Evolutionary conservation across 2,888 invertebrate species (phyloP), one percentile per base, ranked within the genome.

Genomic region (Drosophila setosimentum): DNA sequence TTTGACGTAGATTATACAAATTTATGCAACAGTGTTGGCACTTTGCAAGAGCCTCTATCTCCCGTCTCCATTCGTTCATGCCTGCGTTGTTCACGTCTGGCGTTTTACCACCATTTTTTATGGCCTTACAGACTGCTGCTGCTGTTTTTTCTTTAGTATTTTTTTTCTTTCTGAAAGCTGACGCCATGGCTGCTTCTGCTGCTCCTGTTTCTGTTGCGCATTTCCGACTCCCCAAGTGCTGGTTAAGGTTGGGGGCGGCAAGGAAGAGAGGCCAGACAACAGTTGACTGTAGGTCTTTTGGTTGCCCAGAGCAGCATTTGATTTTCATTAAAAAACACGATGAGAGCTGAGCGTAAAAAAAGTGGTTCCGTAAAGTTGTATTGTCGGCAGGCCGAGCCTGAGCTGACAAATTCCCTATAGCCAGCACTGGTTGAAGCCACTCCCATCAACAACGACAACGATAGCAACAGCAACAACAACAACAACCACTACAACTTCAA

Each of bases 1-100:
- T 70, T 73, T 74, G 74, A 55, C 60, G 68, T 64, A 78, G 85
- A 89, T 85, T 85, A 89, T 85, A 89, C 87, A 85, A 89, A 85
- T 85, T 87, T 85, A 89, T 89, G 85, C 85, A 85, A 73, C 85
- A 87, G 63, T 73, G 84, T 80, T 87, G 87, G 75, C 77, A 84
- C 80, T 89, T 82, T 71, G 68, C 71, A 60, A 58, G 54, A 50
- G 2, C 51, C 61, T 35, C 29, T 55, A 16, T 7, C 63, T 27
- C 18, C 48, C 33, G 30, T 27, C 50, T 33, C 11, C 61, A 55
- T 18, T 18, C 8, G 24, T 13, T 27, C 24, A 24, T 7, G 2
- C 21, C 21, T 11, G 7, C 29, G 8, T 4, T 32, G 18, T 18
- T 29, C 18, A 16, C 24, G 35, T 37, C 49, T 53, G 35, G 51